These are phyloP conservation scores for Aphelinus certus DNA, from an alignment of 1,140 invertebrate genomes.

Conservation along the genomic window DNA sequence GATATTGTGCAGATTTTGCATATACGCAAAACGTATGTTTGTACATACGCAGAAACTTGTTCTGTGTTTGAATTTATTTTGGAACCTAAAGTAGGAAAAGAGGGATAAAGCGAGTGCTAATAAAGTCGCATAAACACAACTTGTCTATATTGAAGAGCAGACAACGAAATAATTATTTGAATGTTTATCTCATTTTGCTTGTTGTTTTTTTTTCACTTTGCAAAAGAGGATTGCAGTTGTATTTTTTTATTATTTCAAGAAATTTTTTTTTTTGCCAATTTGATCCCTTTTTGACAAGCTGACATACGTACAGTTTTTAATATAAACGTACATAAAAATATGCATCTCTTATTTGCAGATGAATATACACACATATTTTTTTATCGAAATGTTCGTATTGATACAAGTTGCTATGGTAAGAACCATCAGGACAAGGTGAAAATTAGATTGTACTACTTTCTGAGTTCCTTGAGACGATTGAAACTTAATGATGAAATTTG, in stretches of 20 bases:
- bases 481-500: background rate
- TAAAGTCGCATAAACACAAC: too few species aligned
- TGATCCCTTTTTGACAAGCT: slow-evolving; percentile 30
- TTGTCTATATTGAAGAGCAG: slow-evolving; percentile 12
- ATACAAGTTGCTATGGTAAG: slow-evolving; percentile 20
- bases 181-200: background rate
- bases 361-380: background rate
- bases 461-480: slow-evolving; percentile 9
- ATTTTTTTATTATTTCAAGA: background rate
- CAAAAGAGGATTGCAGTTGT: background rate
- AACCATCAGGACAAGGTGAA: slow-evolving; percentile 37
- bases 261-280: slow-evolving; percentile 16
- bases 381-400: background rate
- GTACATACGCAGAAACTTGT: too few species aligned
- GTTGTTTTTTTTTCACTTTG: slow-evolving; percentile 8
- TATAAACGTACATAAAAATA: background rate
- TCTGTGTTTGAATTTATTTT: too few species aligned
- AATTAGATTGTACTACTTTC: slow-evolving; percentile 11
- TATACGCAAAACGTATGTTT: too few species aligned
- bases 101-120: too few species aligned
- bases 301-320: background rate
- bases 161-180: slow-evolving; percentile 6
- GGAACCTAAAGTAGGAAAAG: too few species aligned
- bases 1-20: too few species aligned
- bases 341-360: slow-evolving; percentile 26